phyloP scores from a whole-genome alignment of 2,113 vertebrate species.

The Leptobrachium leishanense region DNA sequence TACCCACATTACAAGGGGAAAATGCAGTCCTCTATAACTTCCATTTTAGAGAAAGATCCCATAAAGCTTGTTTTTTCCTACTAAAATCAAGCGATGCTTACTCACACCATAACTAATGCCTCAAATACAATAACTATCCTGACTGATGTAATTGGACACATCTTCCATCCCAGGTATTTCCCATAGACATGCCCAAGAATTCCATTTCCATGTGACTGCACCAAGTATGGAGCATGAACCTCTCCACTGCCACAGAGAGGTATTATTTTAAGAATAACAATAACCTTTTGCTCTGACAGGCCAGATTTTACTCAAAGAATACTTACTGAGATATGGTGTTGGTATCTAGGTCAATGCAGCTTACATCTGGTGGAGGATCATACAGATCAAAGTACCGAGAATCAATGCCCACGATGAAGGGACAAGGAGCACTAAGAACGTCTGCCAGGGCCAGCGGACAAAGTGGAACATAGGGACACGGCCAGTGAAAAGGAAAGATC shows the following conservation, averaged over 20 bases:
- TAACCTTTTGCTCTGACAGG: conserved; percentile 35
- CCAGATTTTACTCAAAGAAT: conserved; percentile 31
- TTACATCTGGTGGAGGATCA: conserved; percentile 92
- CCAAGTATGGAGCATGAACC: not conserved
- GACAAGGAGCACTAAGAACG: conserved; percentile 93
- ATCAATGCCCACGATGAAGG: conserved; percentile 97
- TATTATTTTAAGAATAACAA: conserved; percentile 15
- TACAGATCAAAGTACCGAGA: conserved; percentile 98
- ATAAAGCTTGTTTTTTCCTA: no score
- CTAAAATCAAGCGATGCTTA: no score
- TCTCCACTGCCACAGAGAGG: not conserved
- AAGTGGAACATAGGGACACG: conserved; percentile 94
- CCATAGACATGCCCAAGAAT: no score
- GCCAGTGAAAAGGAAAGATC: conserved; percentile 99
- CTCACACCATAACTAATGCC: no score
- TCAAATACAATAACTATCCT: no score
- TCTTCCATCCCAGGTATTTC: no score
- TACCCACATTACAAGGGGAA: no score
- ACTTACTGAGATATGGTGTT: conserved; percentile 99
- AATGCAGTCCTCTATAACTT: no score
- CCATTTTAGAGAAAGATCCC: no score
- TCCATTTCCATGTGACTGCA: no score
- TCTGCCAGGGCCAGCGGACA: conserved; percentile 94
- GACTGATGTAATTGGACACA: no score
- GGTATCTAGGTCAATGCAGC: conserved; percentile 97